These are phyloP conservation scores for Mixornis gularis DNA, from an alignment of 2,113 vertebrate genomes.

Conservation along the genomic window DNA sequence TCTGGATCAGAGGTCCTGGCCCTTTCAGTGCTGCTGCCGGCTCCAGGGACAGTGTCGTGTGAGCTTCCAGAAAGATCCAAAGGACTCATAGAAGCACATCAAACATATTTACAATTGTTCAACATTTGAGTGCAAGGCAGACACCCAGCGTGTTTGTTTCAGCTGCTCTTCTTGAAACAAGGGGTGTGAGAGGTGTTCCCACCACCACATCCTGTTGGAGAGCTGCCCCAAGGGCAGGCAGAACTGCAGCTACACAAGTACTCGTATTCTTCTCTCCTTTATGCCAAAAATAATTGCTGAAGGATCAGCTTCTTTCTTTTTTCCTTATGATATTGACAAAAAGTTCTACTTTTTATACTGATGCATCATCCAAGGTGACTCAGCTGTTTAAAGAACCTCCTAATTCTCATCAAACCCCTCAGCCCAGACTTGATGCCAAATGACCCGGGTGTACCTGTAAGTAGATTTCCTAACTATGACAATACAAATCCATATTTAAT, in stretches of 20 bases:
- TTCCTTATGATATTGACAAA: background rate
- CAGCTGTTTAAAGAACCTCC: background rate
- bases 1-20: background rate
- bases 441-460: background rate
- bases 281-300: background rate
- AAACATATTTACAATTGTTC: background rate
- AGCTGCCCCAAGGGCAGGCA: background rate
- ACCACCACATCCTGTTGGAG: accelerated
- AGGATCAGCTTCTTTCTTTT: background rate
- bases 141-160: background rate
- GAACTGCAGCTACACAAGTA: background rate
- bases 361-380: background rate
- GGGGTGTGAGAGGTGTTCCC: background rate
- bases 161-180: background rate
- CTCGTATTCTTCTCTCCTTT: background rate
- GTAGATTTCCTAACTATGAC: background rate
- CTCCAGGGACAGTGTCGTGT: accelerated
- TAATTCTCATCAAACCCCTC: background rate
- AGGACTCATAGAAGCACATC: background rate
- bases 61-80: background rate
- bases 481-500: background rate
- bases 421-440: background rate
- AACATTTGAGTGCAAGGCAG: background rate
- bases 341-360: background rate
- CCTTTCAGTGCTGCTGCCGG: background rate